Percentiles rank a stretch among this genome's conserved stretches.
phyloP scores from a whole-genome alignment of 2,797 vertebrate genomes.

The Eremophila alpestris region DNA sequence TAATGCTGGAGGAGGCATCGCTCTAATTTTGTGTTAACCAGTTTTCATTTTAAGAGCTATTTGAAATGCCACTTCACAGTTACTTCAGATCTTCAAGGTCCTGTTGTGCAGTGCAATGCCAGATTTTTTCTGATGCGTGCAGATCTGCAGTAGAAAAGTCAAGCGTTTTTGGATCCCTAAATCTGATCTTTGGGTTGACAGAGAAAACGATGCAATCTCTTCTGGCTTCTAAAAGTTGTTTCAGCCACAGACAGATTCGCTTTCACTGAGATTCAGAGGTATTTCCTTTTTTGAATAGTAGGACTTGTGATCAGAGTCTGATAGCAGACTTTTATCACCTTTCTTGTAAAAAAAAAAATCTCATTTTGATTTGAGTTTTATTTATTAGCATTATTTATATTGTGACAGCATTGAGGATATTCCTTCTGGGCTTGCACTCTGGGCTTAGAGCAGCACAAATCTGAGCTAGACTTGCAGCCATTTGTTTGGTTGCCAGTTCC shows the following conservation, averaged over 20 bases:
- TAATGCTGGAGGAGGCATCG: constrained; percentile 19
- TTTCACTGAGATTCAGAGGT: constrained; percentile 49
- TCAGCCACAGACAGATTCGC: constrained; percentile 37
- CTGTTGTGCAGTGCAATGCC: constrained; percentile 26
- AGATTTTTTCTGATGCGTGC: constrained; percentile 16
- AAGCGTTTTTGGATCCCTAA: constrained; percentile 39
- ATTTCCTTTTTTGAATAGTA: constrained; percentile 44
- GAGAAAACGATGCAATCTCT: constrained; percentile 30
- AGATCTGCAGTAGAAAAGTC: constrained; percentile 40
- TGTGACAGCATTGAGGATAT: neutral
- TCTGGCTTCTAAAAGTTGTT: constrained; percentile 50
- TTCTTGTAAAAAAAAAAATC: constrained; percentile 39
- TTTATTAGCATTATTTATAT: constrained; percentile 27
- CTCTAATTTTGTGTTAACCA: constrained; percentile 56
- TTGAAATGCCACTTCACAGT: constrained; percentile 60
- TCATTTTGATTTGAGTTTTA: constrained; percentile 26
- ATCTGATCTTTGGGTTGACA: constrained; percentile 34
- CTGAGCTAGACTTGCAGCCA: neutral
- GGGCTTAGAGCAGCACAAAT: neutral
- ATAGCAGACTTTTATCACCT: constrained; percentile 26
- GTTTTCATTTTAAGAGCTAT: constrained; percentile 50
- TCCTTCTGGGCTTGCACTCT: neutral
- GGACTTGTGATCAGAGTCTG: constrained; percentile 14
- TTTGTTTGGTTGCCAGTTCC: neutral
- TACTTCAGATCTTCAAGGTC: constrained; percentile 33